Percentiles rank a stretch among this genome's conserved stretches.
phyloP scores from a whole-genome alignment of 2,888 invertebrate species.

The Epirrita christyi region DNA sequence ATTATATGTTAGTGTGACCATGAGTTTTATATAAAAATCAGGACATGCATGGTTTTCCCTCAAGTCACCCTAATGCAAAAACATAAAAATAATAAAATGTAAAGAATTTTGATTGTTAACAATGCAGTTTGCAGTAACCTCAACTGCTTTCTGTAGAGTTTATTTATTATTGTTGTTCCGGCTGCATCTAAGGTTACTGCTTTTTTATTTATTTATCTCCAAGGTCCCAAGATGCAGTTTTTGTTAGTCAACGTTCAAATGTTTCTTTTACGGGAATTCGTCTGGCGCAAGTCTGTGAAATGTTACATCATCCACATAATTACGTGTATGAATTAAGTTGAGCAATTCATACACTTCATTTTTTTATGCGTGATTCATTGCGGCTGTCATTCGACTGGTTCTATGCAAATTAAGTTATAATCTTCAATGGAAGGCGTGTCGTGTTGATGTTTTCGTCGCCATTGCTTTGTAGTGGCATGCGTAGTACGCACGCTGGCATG shows the following conservation, averaged over 20 bases:
- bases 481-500: constrained; percentile 40
- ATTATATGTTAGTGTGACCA: constrained; percentile 4
- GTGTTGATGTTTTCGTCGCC: constrained; percentile 44
- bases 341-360: too few species aligned
- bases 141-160: constrained; percentile 1
- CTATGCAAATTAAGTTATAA: constrained; percentile 44
- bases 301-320: constrained; percentile 71
- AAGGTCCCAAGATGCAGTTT: constrained; percentile 42
- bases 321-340: constrained; percentile 47
- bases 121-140: neutral
- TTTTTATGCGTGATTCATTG: constrained; percentile 55
- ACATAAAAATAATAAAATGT: neutral
- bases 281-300: constrained; percentile 68
- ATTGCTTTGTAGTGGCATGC: constrained; percentile 31
- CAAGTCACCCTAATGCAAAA: neutral
- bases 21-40: neutral
- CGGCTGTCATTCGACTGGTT: constrained; percentile 40
- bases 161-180: constrained; percentile 1
- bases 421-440: constrained; percentile 63
- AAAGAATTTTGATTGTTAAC: neutral
- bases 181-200: constrained; percentile 18
- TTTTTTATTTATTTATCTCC: constrained; percentile 28
- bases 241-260: constrained; percentile 49
- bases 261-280: constrained; percentile 61
- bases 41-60: neutral